Evolutionary conservation across 2,797 vertebrate genomes (phyloP).

Genomic region (Channa striata): DNA sequence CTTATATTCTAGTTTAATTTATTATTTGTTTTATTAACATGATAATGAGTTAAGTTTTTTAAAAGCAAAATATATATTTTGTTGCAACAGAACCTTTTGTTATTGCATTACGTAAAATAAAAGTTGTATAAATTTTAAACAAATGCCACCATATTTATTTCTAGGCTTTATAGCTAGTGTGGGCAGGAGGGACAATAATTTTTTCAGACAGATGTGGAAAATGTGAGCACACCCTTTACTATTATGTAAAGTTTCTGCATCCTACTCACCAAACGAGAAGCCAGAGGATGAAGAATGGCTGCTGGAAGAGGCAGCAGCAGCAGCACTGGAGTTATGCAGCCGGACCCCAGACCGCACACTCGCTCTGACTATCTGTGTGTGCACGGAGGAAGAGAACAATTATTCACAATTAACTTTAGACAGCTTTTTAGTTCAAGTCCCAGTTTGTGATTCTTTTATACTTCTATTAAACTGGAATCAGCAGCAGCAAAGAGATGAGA

Average conservation of each 20-base stretch:
- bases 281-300: conserved; percentile 51
- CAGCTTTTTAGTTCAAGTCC: neutral
- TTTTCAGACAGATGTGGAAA: neutral
- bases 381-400: neutral
- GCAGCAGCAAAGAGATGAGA: too few relatives aligned
- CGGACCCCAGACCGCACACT: conserved; percentile 73
- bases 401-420: neutral
- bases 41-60: too few relatives aligned
- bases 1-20: too few relatives aligned
- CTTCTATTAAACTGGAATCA: neutral
- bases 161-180: neutral
- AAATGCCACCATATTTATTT: too few relatives aligned
- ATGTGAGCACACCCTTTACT: neutral
- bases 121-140: too few relatives aligned
- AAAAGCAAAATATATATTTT: too few relatives aligned
- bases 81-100: too few relatives aligned
- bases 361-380: conserved; percentile 73
- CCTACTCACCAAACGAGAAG: conserved; percentile 80
- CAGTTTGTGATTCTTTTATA: neutral
- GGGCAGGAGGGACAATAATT: neutral
- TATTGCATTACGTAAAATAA: too few relatives aligned
- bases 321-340: conserved; percentile 76
- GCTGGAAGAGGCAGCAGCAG: conserved; percentile 57
- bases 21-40: too few relatives aligned
- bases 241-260: neutral